A percentile compares a stretch with the other conserved stretches of the same genome.
phyloP scores from a whole-genome alignment of 2,797 vertebrate genomes.

The Echeneis naucrates region DNA sequence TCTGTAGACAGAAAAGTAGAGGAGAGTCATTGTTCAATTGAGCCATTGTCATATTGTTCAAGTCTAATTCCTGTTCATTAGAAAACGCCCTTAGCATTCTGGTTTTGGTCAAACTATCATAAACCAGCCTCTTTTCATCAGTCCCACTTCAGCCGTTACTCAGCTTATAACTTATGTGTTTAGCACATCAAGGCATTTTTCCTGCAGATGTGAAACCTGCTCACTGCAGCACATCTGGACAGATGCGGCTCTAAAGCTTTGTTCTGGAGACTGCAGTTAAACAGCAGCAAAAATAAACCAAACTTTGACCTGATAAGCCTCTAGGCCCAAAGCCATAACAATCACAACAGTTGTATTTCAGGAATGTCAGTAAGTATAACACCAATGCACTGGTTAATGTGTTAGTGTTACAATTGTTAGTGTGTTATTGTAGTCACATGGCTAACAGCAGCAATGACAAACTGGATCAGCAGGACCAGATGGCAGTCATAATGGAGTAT shows the following conservation, averaged over 20 bases:
- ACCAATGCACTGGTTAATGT: slow-evolving; percentile 6
- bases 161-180: background rate
- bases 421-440: slow-evolving; percentile 21
- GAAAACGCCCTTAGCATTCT: background rate
- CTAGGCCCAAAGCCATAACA: no score
- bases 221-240: slow-evolving; percentile 5
- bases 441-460: slow-evolving; percentile 21
- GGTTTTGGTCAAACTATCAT: background rate
- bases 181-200: slow-evolving; percentile 5
- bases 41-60: background rate
- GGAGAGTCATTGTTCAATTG: background rate
- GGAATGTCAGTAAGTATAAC: slow-evolving; percentile 36
- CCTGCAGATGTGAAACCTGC: slow-evolving; percentile 15
- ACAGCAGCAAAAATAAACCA: slow-evolving; percentile 8
- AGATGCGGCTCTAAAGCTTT: background rate
- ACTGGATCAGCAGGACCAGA: slow-evolving; percentile 45
- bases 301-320: background rate
- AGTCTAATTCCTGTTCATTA: background rate
- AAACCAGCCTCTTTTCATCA: background rate
- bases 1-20: slow-evolving; percentile 76
- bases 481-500: slow-evolving; percentile 22
- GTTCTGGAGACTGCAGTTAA: slow-evolving; percentile 11
- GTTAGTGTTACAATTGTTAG: no score
- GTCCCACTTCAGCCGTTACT: background rate
- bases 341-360: no score